These are phyloP conservation scores for Heliconius hortense DNA, from an alignment of 2,888 invertebrate species.

Conservation along the genomic window DNA sequence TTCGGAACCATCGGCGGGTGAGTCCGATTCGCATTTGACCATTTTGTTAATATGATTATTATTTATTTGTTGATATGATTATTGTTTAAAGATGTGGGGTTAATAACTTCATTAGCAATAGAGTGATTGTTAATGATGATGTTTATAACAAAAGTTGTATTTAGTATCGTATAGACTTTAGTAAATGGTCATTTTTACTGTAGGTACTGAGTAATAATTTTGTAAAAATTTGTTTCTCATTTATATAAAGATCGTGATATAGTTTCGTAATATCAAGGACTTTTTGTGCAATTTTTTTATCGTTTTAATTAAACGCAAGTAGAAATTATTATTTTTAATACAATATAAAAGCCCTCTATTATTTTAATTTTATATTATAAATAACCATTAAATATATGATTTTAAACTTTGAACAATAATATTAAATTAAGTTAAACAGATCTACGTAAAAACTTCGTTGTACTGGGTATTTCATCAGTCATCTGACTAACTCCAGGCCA, in stretches of 20 bases:
- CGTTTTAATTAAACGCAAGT: too few species aligned
- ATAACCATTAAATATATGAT: not conserved
- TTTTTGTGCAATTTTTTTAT: not conserved
- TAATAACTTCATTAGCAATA: not conserved
- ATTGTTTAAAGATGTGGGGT: not conserved
- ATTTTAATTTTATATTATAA: not conserved
- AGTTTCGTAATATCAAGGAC: not conserved
- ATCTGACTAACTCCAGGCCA: not conserved
- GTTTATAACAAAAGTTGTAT: not conserved
- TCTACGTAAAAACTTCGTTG: not conserved
- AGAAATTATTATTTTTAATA: too few species aligned
- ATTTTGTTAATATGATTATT: not conserved
- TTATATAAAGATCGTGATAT: not conserved
- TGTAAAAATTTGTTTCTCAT: not conserved
- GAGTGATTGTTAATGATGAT: not conserved
- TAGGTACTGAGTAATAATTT: not conserved
- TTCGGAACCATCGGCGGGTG: too few species aligned
- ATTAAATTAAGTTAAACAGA: not conserved
- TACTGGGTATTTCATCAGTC: not conserved
- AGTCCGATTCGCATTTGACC: too few species aligned
- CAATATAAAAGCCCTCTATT: too few species aligned
- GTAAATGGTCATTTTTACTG: too few species aligned
- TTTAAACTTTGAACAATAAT: not conserved
- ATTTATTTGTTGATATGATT: not conserved
- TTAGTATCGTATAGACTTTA: too few species aligned